Conservation (phyloP, 2,888 invertebrate species). For the Diploptera punctata region DNA sequence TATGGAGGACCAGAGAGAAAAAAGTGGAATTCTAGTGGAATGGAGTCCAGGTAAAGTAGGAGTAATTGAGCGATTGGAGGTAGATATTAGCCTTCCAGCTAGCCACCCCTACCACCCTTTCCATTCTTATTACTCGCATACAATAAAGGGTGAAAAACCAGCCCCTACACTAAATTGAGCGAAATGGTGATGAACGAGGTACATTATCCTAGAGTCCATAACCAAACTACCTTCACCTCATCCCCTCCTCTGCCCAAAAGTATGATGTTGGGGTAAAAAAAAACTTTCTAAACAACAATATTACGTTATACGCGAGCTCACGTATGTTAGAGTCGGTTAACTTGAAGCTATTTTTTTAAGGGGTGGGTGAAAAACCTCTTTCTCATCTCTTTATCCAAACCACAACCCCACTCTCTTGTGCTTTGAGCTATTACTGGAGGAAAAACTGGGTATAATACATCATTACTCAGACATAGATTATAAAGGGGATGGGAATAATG, state of each 20-base stretch:
- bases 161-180: constrained; percentile 35
- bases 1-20: no score
- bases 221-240: constrained; percentile 30
- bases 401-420: not conserved
- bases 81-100: constrained; percentile 17
- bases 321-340: constrained; percentile 2
- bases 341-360: constrained; percentile 3
- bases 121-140: constrained; percentile 35
- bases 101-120: constrained; percentile 20
- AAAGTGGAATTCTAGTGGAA: not conserved
- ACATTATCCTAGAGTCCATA: constrained; percentile 37
- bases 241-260: not conserved
- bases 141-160: constrained; percentile 6
- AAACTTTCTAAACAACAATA: constrained; percentile 27
- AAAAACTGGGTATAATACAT: constrained; percentile 26
- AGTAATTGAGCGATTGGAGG: constrained; percentile 40
- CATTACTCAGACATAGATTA: constrained; percentile 29
- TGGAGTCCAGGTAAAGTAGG: constrained; percentile 28
- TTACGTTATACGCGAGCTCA: constrained; percentile 4
- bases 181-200: constrained; percentile 41
- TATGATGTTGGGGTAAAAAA: constrained; percentile 6
- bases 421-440: constrained; percentile 20
- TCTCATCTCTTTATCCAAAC: not conserved
- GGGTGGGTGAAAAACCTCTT: not conserved
- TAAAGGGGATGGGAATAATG: constrained; percentile 16